Base-by-base conservation (phyloP, 1,140 invertebrate species). In the Anadara kagoshimensis region DNA sequence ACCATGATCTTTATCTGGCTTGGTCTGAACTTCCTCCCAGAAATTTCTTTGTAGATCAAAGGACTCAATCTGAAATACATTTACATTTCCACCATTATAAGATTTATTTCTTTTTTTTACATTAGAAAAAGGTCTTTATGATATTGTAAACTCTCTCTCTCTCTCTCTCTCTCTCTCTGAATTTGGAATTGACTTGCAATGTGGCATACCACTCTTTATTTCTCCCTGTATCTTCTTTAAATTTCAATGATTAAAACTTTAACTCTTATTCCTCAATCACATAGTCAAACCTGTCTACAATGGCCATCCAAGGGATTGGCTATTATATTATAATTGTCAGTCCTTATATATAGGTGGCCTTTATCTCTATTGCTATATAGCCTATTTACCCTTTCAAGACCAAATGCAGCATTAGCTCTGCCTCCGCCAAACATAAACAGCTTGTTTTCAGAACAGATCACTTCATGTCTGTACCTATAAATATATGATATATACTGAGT, bases 401-500 rank as follows among this genome's bases (percentile, higher is more conserved):
- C 67, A 59, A 71, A 76, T 20, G 71, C 47, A 22, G 43, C 47
- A 43, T 58, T 14, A 12, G 74, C 71, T 53, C 75, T 76, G 29
- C 78, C 78, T 45, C 78, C 78, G 43, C 78, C 78, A 72, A 79
- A 71, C 41, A 79, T 47, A 67, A 65, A 77, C 14, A 79, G 53
- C 10, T 44, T 58, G n/a, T 41, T 76, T 12, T 56, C 74, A 58
- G 69, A 63, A 68, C 67, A 61, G 18, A 72, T 71, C 22, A 76
- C 68, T 68, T 79, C 78, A 69, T 79, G 78, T 65, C 78, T 66
- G 20, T 79, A 79, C 61, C 78, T 79, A 20, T n/a, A 65, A 70
- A 12, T 58, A 29, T 66, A 53, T 24, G 1, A 41, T 24, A 67
- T 66, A 49, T 49, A 36, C 29, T 36, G 7, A 36, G 29, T 36